A percentile compares a stretch with the other conserved stretches of the same genome.
phyloP scores from a whole-genome alignment of 2,797 vertebrate genomes.

The Scleropages formosus region DNA sequence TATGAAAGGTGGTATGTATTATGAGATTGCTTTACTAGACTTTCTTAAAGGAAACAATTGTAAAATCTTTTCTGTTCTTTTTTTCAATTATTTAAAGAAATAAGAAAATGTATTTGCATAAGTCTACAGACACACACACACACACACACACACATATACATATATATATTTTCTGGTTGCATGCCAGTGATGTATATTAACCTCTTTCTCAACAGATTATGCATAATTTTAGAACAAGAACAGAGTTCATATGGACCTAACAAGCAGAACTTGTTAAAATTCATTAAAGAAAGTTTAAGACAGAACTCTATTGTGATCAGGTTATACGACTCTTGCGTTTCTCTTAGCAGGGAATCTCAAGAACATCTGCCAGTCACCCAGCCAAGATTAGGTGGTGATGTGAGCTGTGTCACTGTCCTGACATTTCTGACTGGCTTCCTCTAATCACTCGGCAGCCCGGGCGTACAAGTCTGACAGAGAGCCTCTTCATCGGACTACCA shows the following conservation, averaged over 20 bases:
- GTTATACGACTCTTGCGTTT: conserved; percentile 17
- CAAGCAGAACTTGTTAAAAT: too few species aligned
- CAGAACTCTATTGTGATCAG: not conserved
- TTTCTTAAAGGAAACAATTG: too few species aligned
- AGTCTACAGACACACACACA: too few species aligned
- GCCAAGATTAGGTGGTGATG: conserved; percentile 5
- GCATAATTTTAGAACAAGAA: too few species aligned
- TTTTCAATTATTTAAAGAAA: too few species aligned
- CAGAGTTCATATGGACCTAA: too few species aligned
- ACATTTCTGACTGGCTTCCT: conserved; percentile 20
- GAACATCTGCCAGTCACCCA: conserved; percentile 6
- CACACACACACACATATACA: too few species aligned
- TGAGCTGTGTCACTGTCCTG: conserved; percentile 22
- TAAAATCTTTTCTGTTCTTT: too few species aligned
- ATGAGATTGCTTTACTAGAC: too few species aligned
- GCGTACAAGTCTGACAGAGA: not conserved
- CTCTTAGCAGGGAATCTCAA: conserved; percentile 3
- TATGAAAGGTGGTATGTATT: conserved; percentile 57
- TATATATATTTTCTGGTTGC: too few species aligned
- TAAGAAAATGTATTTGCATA: too few species aligned
- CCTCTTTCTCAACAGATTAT: not conserved
- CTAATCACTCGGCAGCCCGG: conserved; percentile 16
- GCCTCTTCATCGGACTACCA: not conserved
- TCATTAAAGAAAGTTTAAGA: not conserved
- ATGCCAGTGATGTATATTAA: too few species aligned